phyloP scores from a whole-genome alignment of 2,113 vertebrate species.

The Nothocercus julius region DNA sequence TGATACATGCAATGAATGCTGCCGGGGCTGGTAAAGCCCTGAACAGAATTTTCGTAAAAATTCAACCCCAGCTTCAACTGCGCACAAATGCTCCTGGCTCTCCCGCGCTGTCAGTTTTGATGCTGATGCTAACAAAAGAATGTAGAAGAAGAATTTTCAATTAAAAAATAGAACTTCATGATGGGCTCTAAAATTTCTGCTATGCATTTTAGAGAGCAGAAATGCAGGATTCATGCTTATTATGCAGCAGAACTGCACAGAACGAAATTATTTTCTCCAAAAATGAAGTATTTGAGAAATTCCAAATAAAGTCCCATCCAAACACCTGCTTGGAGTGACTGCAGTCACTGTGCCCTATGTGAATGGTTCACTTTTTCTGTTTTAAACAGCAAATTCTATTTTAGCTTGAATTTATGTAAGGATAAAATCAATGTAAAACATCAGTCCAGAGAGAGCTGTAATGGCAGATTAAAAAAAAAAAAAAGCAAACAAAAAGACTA shows the following conservation, averaged over 20 bases:
- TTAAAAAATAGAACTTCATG: neutral
- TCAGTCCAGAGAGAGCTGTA: neutral
- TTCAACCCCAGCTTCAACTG: neutral
- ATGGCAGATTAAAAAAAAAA: neutral
- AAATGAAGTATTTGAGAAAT: neutral
- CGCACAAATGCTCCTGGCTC: neutral
- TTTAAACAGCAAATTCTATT: neutral
- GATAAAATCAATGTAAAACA: neutral
- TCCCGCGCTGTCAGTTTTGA: neutral
- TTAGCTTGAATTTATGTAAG: neutral
- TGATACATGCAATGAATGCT: neutral
- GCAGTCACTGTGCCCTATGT: accelerated
- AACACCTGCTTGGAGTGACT: accelerated
- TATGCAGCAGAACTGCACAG: neutral
- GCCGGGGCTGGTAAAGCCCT: neutral
- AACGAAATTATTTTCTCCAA: neutral
- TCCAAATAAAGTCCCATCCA: neutral
- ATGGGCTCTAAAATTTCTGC: neutral
- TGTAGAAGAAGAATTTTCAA: neutral
- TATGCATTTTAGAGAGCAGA: neutral
- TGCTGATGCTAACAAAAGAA: neutral
- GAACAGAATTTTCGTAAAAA: neutral
- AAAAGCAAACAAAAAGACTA: neutral
- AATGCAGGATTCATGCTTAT: neutral
- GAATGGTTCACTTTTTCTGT: neutral